phyloP scores from a whole-genome alignment of 1,140 invertebrate species.

The Temnothorax longispinosus region DNA sequence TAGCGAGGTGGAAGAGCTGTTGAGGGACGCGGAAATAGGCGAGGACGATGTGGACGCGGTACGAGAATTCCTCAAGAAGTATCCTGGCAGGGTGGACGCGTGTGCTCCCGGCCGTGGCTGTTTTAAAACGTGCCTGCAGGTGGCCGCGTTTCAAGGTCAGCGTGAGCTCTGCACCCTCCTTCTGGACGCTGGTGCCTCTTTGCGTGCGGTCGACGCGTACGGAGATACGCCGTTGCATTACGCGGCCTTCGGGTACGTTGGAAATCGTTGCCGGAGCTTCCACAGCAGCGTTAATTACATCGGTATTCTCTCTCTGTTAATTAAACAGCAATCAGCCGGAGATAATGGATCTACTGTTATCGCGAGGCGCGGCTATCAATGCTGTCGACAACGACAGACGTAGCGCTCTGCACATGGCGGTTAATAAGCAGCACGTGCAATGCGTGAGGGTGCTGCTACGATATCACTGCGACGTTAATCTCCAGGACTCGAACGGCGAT shows the following conservation, averaged over 20 bases:
- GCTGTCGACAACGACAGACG: conserved; percentile 92
- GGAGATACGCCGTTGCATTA: conserved; percentile 96
- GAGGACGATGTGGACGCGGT: conserved; percentile 89
- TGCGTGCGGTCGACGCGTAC: conserved; percentile 93
- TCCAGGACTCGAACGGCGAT: conserved; percentile 96
- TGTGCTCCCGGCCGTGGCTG: conserved; percentile 90
- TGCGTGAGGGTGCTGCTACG: conserved; percentile 92
- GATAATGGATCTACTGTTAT: conserved; percentile 92
- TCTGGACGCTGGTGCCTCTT: conserved; percentile 89
- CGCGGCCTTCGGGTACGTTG: conserved; percentile 92
- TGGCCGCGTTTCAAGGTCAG: conserved; percentile 95
- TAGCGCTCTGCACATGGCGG: conserved; percentile 95
- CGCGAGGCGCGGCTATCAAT: conserved; percentile 91
- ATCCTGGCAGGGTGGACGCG: conserved; percentile 89
- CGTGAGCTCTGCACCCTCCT: conserved; percentile 91
- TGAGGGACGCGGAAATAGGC: conserved; percentile 93
- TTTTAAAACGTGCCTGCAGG: conserved; percentile 94
- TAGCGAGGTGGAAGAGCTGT: conserved; percentile 88
- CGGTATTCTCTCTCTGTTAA: background rate
- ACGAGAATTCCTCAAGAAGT: conserved; percentile 88
- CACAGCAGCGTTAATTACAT: background rate
- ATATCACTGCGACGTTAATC: conserved; percentile 92
- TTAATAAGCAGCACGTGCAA: conserved; percentile 94
- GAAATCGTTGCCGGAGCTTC: background rate
- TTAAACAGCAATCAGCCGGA: conserved; percentile 85